These are phyloP conservation scores for Apamea crenata DNA, from an alignment of 2,888 invertebrate species.

Conservation along the genomic window DNA sequence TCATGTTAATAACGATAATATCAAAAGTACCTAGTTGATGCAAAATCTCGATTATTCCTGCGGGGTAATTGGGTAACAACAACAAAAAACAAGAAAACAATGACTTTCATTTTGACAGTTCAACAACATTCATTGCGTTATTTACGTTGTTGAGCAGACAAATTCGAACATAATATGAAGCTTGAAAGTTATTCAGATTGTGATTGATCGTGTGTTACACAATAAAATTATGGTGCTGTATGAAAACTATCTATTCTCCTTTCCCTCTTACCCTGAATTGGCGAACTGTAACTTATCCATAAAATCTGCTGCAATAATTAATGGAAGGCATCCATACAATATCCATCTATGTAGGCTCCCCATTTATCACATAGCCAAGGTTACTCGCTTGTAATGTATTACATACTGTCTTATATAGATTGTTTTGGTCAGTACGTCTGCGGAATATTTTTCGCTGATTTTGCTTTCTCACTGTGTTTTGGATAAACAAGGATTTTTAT, in stretches of 20 bases:
- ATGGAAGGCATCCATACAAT: conserved; percentile 25
- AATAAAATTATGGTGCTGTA: too few relatives aligned
- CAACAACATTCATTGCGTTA: too few relatives aligned
- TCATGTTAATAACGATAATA: neutral
- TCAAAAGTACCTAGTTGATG: neutral
- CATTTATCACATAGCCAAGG: conserved; percentile 42
- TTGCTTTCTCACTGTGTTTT: neutral
- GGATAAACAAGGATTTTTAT: conserved; percentile 8
- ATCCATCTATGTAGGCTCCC: conserved; percentile 8
- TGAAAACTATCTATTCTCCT: neutral
- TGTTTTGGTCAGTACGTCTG: conserved; percentile 20
- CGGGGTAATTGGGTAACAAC: too few relatives aligned
- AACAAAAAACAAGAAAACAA: too few relatives aligned
- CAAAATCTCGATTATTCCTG: neutral
- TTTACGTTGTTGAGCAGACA: neutral
- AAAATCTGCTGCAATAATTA: conserved; percentile 44
- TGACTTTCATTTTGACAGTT: too few relatives aligned
- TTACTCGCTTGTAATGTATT: conserved; percentile 32
- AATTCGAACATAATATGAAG: neutral
- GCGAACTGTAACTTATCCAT: conserved; percentile 1
- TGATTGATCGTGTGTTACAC: neutral
- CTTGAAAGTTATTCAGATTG: neutral
- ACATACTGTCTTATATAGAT: conserved; percentile 18
- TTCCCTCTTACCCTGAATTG: neutral
- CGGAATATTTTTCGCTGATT: conserved; percentile 15